Percentiles rank a stretch among this genome's conserved stretches.
Evolutionary conservation across 2,888 invertebrate genomes (phyloP).

Genomic region (Drosophila siamana): DNA sequence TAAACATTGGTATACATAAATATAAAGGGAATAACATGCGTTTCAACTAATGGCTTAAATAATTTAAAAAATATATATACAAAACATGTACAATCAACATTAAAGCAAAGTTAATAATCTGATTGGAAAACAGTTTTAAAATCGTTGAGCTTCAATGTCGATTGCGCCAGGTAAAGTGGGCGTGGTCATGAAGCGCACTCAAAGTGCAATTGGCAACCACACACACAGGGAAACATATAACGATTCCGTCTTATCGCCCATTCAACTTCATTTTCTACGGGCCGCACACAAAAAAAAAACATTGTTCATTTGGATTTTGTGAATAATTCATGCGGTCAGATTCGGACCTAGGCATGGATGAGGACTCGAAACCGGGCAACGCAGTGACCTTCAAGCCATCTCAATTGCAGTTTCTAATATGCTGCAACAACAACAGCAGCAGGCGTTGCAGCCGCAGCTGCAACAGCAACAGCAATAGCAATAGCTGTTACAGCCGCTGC

Average conservation of each 20-base stretch:
- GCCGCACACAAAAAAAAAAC: neutral
- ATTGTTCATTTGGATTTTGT: slow-evolving; percentile 35
- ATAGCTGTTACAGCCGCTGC: slow-evolving; percentile 2
- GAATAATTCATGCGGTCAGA: slow-evolving; percentile 61
- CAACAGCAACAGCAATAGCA: slow-evolving; percentile 3
- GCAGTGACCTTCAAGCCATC: slow-evolving; percentile 41
- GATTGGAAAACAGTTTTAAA: too few species aligned
- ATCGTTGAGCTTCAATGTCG: neutral
- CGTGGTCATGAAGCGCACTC: slow-evolving; percentile 1
- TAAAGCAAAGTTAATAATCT: too few species aligned
- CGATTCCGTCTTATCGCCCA: slow-evolving; percentile 32
- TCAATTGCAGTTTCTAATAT: slow-evolving; percentile 49
- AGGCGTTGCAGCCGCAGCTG: slow-evolving; percentile 27
- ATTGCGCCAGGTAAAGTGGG: slow-evolving; percentile 10
- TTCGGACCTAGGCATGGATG: neutral
- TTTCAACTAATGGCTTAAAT: too few species aligned
- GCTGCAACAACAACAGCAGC: slow-evolving; percentile 30
- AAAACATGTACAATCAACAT: too few species aligned
- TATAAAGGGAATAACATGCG: too few species aligned
- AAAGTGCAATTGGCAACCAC: slow-evolving; percentile 1
- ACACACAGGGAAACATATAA: neutral
- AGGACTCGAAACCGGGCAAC: neutral
- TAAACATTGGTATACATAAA: too few species aligned
- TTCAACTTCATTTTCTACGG: slow-evolving; percentile 34
- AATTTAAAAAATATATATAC: too few species aligned